These are phyloP conservation scores for Oryzias melastigma DNA, from an alignment of 2,113 vertebrate genomes.

Conservation along the genomic window DNA sequence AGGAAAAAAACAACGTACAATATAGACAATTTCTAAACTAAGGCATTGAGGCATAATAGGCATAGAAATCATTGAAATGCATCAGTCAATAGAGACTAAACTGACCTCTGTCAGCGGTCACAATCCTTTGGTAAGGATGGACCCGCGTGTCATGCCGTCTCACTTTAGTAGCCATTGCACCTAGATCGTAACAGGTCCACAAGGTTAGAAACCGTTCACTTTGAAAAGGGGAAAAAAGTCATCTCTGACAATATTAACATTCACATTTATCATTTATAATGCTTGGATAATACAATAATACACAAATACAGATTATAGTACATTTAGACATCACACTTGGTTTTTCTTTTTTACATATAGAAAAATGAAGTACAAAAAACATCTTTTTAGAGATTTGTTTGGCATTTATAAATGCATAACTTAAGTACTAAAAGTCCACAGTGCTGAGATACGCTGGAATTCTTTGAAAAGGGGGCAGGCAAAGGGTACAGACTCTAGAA, in stretches of 20 bases:
- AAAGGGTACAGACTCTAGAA: conserved; percentile 56
- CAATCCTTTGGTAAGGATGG: conserved; percentile 90
- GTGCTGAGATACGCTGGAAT: conserved; percentile 58
- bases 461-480: conserved; percentile 53
- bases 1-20: conserved; percentile 52
- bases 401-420: conserved; percentile 68
- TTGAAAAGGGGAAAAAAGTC: conserved; percentile 65
- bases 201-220: conserved; percentile 80
- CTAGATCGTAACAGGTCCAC: conserved; percentile 84
- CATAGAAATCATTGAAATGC: conserved; percentile 65
- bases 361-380: conserved; percentile 69
- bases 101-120: conserved; percentile 88
- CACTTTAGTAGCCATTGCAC: conserved; percentile 88
- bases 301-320: conserved; percentile 67
- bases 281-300: conserved; percentile 60
- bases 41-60: conserved; percentile 68
- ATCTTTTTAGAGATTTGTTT: conserved; percentile 52
- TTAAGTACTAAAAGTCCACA: conserved; percentile 73
- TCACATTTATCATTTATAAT: conserved; percentile 70
- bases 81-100: conserved; percentile 78
- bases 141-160: conserved; percentile 85
- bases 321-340: conserved; percentile 53
- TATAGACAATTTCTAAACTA: conserved; percentile 63
- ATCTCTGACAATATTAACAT: conserved; percentile 70
- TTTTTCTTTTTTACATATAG: conserved; percentile 42